Base-by-base conservation (phyloP, 2,797 vertebrate species). In the Eospalax fontanierii region DNA sequence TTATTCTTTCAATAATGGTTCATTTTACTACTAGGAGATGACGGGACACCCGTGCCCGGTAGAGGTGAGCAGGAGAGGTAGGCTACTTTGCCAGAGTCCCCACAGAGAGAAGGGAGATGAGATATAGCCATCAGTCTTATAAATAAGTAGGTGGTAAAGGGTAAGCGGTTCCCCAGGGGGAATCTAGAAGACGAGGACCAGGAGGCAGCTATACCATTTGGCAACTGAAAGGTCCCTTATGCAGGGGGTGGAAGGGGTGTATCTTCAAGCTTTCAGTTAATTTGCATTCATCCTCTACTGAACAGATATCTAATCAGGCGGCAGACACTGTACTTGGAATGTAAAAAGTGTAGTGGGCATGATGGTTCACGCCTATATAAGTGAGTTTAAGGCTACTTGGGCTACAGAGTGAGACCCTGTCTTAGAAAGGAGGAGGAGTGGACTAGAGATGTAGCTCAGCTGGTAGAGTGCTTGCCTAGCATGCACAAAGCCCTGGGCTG, bases 281-380 rank as follows among this genome's bases (percentile, higher is more conserved):
- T 71, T 54, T 75, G 70, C 46, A 59, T 92, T 90, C 40, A 46
- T n/a, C 66, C 65, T 91, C 26, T 50, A 68, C 54, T 87, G 61
- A 15, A 18, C 6, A 43, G 59, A 15, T 46, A 33, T 28, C 9
- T 88, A 40, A 26, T 68, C 57, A 73, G 11, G 26, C 59, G 33
- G 57, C 59, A 30, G 38, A 21, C 68, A 35, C 46, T 74, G 4
- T 22, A 6, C 46, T 40, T 73, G 59, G 40, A 57, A 43, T 50
- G 54, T 61, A 50, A 65, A 74, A 73, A 28, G 46, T 8, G 16
- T 79, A 4, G n/a, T 4, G 0, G 81, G 38, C 63, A 22, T 65
- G 80, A 24, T 82, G 26, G 63, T 16, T 66, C 40, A 68, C 2
- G 14, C 81, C 43, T 66, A 50, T 50, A 50, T 50, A 11, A 50